Percentiles rank a stretch among this genome's conserved stretches.
Evolutionary conservation across 2,888 invertebrate genomes (phyloP).

Genomic region (Oxystoma pomonae): DNA sequence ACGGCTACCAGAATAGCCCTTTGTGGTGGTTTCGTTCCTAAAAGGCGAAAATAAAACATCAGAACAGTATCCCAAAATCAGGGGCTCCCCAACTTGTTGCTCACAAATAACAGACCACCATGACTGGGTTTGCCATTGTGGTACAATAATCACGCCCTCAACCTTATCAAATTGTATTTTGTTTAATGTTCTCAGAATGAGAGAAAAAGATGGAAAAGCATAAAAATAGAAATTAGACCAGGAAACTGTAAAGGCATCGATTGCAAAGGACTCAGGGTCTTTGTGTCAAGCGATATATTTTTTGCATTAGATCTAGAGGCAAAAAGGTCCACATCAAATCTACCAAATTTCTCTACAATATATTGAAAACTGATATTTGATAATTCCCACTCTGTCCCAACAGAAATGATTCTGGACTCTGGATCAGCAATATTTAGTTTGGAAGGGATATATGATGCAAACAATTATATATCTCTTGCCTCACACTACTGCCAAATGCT

Average conservation of each 20-base stretch:
- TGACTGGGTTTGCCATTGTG: neutral
- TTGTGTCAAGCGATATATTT: neutral
- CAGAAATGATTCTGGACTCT: neutral
- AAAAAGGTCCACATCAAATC: neutral
- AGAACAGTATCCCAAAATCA: neutral
- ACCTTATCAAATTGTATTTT: neutral
- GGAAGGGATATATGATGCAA: neutral
- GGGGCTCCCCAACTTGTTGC: neutral
- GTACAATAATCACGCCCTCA: neutral
- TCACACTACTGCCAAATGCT: neutral
- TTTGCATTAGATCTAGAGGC: neutral
- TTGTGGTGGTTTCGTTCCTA: neutral
- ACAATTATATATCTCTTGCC: neutral
- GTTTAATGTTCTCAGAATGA: neutral
- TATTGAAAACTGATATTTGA: neutral
- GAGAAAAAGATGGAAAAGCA: neutral
- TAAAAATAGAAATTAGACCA: neutral
- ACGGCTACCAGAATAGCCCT: neutral
- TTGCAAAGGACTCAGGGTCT: neutral
- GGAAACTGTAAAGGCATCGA: neutral
- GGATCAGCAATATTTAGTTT: neutral
- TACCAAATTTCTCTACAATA: neutral
- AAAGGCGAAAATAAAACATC: neutral
- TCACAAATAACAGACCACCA: neutral
- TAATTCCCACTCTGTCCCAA: neutral